Evolutionary conservation across 2,888 invertebrate genomes (phyloP), one percentile per base, ranked within the genome.

Genomic region (Seladonia tumulorum): DNA sequence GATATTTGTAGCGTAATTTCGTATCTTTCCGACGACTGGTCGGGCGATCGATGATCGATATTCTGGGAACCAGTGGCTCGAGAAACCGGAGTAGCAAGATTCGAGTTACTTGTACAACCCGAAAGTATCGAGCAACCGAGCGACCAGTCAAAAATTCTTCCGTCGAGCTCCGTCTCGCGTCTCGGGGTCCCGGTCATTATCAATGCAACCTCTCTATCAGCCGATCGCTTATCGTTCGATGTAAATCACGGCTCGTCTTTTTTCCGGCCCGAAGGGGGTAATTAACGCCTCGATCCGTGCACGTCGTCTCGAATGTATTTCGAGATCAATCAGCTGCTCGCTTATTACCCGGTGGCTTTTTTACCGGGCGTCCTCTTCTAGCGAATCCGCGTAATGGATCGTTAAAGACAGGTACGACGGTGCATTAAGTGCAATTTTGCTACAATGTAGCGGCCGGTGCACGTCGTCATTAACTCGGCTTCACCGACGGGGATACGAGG

Each of bases 351-450:
- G 42, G 22, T 68, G 22, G 10, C 49, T 47, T 74, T 45, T 76
- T 71, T 10, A 8, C 25, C 57, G n/a, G 22, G 39, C 47, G 60
- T 66, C 53, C 66, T 72, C 73, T 79, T 82, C 87, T 76, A 78
- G 87, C 76, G 78, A 82, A 82, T 74, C 82, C 82, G 75, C 86
- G 86, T 86, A 86, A 86, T 86, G 86, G 86, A 86, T 86, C 86
- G 86, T 86, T 86, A 86, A 86, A 86, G 86, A 86, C 86, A 81
- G 85, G 86, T 66, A 86, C 86, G 86, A 84, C 86, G 87, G 86
- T 81, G 86, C 81, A 81, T 86, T 86, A 86, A 86, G 86, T 81
- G 86, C 86, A 86, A 86, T 86, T 86, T 86, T 49, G 86, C 87
- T 81, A 86, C 86, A 81, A 86, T 81, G 81, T 86, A 86, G 86